Percentiles rank a stretch among this genome's conserved stretches.
Evolutionary conservation across 1,140 invertebrate genomes (phyloP).

Genomic region (Drosophila littoralis): DNA sequence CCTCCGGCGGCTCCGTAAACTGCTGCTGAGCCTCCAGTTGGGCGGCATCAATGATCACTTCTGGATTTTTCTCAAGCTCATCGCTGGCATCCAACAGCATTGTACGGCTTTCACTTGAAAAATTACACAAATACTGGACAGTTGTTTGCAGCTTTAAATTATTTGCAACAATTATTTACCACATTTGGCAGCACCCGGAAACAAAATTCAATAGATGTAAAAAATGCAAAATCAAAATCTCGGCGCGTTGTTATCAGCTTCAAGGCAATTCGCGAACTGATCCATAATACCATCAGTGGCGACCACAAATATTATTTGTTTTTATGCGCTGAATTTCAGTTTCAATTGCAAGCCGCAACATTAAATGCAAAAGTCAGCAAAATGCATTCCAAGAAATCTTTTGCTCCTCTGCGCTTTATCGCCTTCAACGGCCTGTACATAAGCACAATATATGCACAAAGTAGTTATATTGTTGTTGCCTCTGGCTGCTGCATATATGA

Average conservation of each 20-base stretch:
- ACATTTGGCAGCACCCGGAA: conserved; percentile 11
- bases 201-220: not conserved
- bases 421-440: not conserved
- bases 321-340: not conserved
- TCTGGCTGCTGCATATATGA: not conserved
- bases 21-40: not conserved
- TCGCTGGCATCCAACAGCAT: conserved; percentile 16
- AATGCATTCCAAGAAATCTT: conserved; percentile 16
- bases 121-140: not conserved
- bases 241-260: conserved; percentile 16
- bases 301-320: not conserved
- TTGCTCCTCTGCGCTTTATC: not conserved
- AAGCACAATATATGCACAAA: not conserved
- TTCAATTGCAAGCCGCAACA: conserved; percentile 16
- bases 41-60: conserved; percentile 3
- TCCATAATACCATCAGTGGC: not conserved
- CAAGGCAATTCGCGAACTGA: conserved; percentile 20
- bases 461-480: not conserved
- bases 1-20: not conserved
- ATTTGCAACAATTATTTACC: conserved; percentile 20
- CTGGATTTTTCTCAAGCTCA: not conserved
- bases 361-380: conserved; percentile 22
- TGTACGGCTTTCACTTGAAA: conserved; percentile 27
- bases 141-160: not conserved
- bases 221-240: conserved; percentile 1